Base-by-base conservation (phyloP, 2,888 invertebrate species). In the Rotaria sp. region DNA sequence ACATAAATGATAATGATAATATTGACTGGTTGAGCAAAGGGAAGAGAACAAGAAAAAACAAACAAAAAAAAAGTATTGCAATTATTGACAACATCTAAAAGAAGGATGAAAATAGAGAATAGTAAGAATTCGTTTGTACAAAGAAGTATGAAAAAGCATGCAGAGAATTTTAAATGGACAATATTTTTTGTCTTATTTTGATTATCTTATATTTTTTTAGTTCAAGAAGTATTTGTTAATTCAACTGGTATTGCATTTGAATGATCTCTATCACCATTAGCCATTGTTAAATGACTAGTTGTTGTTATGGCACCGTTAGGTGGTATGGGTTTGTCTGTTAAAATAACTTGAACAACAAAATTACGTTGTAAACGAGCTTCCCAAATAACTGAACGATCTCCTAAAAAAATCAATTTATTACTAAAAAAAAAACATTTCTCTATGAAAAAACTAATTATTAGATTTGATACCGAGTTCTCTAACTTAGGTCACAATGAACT, bases 331-430 rank as follows among this genome's bases (percentile, higher is more conserved):
- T 45, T 80, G 45, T 45, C 45, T 3, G 80, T 80, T n/a, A 80
- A 8, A 80, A 80, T n/a, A 11, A 80, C 80, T 80, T 80, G 80
- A 15, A 80, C 45, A 45, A 80, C 80, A 45, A 80, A 80, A 45
- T 41, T 80, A n/a, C 80, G 41, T 45, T 80, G 80, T 45, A 80
- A 80, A n/a, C 7, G 41, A 15, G 45, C 45, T 15, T 80, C 80
- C 7, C n/a, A 24, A 13, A 80, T 13, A 41, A 10, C 38, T 13
- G 41, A 45, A 45, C 80, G 80, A 80, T 80, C 80, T 15, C 45
- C 80, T 75, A 41, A 75, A 67, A 67, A 52, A 50, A 18, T 50
- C 18, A 13, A 50, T 13, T 50, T 18, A 18, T 15, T 5, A 45
- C 11, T 8, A 50, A 18, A 50, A 18, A 50, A 50, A 50, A 18